Conservation (phyloP, 2,113 vertebrate genomes). For the Hyaena hyaena region DNA sequence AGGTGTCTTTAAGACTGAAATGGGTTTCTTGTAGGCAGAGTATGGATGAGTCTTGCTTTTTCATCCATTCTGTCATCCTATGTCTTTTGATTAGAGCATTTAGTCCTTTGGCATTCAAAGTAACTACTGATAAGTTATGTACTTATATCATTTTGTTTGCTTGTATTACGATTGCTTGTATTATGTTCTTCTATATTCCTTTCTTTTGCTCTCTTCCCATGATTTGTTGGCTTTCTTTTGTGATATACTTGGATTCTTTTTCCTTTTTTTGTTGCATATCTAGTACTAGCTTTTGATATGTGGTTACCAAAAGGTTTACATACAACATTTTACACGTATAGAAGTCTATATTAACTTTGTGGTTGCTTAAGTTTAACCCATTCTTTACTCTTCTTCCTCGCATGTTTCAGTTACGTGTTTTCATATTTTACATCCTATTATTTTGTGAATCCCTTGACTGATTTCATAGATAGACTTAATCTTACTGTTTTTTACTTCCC, state of each 20-base stretch:
- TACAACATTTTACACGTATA: background rate
- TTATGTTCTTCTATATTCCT: background rate
- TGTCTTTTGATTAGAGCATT: background rate
- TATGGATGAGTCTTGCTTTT: background rate
- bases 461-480: background rate
- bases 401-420: background rate
- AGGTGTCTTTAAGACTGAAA: background rate
- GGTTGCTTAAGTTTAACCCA: background rate
- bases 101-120: background rate
- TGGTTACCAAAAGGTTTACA: background rate
- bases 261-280: background rate
- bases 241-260: background rate
- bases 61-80: background rate
- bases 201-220: background rate
- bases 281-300: background rate
- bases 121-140: background rate
- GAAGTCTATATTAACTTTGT: background rate
- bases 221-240: background rate
- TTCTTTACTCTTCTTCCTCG: background rate
- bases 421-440: background rate
- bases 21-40: background rate
- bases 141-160: background rate
- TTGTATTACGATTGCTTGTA: background rate
- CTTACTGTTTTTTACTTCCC: background rate
- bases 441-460: background rate